Base-by-base conservation (phyloP, 1,140 invertebrate species). In the Drosophila quadrilineata region DNA sequence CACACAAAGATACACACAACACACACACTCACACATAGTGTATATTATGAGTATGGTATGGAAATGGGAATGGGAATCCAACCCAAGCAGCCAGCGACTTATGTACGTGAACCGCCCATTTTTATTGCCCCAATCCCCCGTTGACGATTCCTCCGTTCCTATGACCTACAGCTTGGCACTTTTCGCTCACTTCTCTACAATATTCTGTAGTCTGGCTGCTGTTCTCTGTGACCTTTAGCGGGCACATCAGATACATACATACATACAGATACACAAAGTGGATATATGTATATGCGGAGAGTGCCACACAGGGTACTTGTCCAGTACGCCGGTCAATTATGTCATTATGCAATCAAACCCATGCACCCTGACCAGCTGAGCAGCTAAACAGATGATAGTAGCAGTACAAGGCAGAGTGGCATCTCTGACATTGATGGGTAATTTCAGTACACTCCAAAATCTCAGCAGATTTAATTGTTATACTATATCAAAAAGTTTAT, bases 261-360 rank as follows among this genome's bases (percentile, higher is more conserved):
- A n/a, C n/a, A n/a, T n/a, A n/a, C n/a, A n/a, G n/a, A n/a, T n/a
- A n/a, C n/a, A n/a, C n/a, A n/a, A n/a, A n/a, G n/a, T n/a, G n/a
- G n/a, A n/a, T n/a, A n/a, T n/a, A n/a, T n/a, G n/a, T n/a, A n/a
- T n/a, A n/a, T n/a, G n/a, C n/a, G n/a, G n/a, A n/a, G n/a, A 10
- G 49, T 40, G 17, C 19, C 33, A 43, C 19, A 35, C 17, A 31
- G 38, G 26, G 40, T 56, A 71, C 71, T 80, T 46, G 57, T 68
- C 29, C 63, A 66, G 43, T 65, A 80, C 75, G 65, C 79, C 75
- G 79, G 73, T 84, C 77, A 84, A 84, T 84, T 84, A 84, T 63
- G 65, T 71, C 57, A 84, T 84, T 84, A 84, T 85, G 77, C 73
- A 84, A 84, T 84, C 77, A 77, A 38, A 62, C 36, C n/a, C 24